These are phyloP conservation scores for Schizopygopsis malacanthus DNA, from an alignment of 2,797 vertebrate species.

Conservation along the genomic window DNA sequence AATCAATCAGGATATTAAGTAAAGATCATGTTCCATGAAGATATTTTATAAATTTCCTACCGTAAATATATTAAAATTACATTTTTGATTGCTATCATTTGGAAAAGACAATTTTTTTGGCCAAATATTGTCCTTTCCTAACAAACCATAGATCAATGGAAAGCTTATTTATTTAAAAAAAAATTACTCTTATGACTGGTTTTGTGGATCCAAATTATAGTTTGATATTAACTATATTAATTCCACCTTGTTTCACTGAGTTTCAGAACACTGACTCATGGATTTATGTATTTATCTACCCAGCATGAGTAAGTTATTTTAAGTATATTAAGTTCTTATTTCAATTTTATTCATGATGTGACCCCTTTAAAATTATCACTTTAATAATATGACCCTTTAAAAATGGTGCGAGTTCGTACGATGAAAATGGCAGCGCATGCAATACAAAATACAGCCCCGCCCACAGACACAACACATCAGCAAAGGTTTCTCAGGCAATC, in stretches of 20 bases:
- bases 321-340: neutral
- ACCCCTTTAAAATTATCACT: neutral
- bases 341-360: neutral
- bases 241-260: neutral
- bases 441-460: neutral
- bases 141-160: too few species aligned
- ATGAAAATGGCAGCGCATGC: neutral
- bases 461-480: constrained; percentile 25
- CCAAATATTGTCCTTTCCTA: too few species aligned
- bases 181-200: too few species aligned
- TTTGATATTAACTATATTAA: neutral
- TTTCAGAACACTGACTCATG: neutral
- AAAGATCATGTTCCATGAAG: too few species aligned
- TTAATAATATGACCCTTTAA: neutral
- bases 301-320: neutral
- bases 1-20: too few species aligned
- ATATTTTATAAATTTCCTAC: too few species aligned
- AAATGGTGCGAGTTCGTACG: neutral
- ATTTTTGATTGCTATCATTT: too few species aligned
- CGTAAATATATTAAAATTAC: too few species aligned
- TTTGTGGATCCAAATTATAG: too few species aligned
- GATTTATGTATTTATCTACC: neutral
- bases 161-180: too few species aligned
- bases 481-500: constrained; percentile 42
- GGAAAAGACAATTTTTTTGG: too few species aligned